phyloP scores from a whole-genome alignment of 1,140 invertebrate species.

The Drosophila oshimai region DNA sequence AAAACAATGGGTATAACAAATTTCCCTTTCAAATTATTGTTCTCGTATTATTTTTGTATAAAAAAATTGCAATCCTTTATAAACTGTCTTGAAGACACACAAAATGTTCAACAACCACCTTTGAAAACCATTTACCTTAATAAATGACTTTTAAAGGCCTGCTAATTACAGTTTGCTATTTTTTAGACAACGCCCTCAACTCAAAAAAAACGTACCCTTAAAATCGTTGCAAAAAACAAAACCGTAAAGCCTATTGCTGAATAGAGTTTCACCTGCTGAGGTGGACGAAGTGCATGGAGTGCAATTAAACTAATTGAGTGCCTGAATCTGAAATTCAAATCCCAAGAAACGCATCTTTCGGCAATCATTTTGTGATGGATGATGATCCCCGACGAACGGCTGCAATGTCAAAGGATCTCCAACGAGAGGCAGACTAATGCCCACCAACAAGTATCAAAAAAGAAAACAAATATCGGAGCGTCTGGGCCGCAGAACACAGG shows the following conservation, averaged over 20 bases:
- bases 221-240: conserved; percentile 20
- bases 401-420: conserved; percentile 76
- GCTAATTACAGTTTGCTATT: conserved; percentile 17
- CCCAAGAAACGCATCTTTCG: conserved; percentile 72
- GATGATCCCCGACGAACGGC: conserved; percentile 65
- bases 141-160: conserved; percentile 6
- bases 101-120: too few species aligned
- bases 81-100: too few species aligned
- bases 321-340: conserved; percentile 74
- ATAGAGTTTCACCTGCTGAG: conserved; percentile 55
- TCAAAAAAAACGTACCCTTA: not conserved
- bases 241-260: not conserved
- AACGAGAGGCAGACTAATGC: conserved; percentile 61
- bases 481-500: not conserved
- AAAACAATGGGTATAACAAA: too few species aligned
- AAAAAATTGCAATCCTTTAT: too few species aligned
- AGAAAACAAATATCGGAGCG: conserved; percentile 64
- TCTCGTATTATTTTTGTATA: too few species aligned
- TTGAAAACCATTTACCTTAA: not conserved
- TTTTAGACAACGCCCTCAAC: conserved; percentile 16
- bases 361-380: conserved; percentile 80
- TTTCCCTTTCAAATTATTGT: too few species aligned
- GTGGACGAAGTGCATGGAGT: conserved; percentile 8
- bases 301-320: conserved; percentile 80
- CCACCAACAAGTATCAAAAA: conserved; percentile 43